Conservation (phyloP, 2,113 vertebrate species). For the Pseudopodoces humilis region DNA sequence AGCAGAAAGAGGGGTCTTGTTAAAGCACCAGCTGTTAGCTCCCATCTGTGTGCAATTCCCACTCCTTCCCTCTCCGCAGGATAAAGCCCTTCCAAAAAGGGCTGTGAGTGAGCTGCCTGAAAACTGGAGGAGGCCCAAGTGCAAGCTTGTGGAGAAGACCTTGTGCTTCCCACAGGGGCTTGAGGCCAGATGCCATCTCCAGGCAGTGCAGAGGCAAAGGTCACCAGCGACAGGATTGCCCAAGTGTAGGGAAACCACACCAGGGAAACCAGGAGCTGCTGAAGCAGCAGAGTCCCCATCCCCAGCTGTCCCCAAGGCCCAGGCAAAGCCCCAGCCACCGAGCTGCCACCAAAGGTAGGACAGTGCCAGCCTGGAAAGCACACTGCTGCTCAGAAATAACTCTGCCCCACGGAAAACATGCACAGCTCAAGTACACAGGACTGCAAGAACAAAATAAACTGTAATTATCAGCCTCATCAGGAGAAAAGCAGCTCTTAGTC, state of each 20-base stretch:
- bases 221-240: not conserved
- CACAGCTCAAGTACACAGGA: not conserved
- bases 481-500: not conserved
- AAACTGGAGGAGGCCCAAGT: constrained; percentile 18
- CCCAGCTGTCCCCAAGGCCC: not conserved
- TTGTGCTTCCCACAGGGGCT: not conserved
- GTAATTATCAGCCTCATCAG: not conserved
- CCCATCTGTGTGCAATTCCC: constrained; percentile 29
- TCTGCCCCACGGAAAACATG: not conserved
- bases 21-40: constrained; percentile 30
- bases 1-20: not conserved
- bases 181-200: constrained; percentile 33
- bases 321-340: not conserved
- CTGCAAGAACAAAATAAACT: not conserved
- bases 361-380: not conserved
- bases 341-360: not conserved
- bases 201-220: not conserved
- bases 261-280: constrained; percentile 13
- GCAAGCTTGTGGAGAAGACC: constrained; percentile 1
- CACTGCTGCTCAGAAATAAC: not conserved
- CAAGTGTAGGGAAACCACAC: not conserved
- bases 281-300: constrained; percentile 41
- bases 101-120: not conserved
- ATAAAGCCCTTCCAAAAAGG: constrained; percentile 10
- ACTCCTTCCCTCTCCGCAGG: not conserved